Percentiles rank a stretch among this genome's conserved stretches.
These are phyloP conservation scores for Mico argentatus DNA, from an alignment of 2,797 vertebrate genomes.

Conservation along the genomic window DNA sequence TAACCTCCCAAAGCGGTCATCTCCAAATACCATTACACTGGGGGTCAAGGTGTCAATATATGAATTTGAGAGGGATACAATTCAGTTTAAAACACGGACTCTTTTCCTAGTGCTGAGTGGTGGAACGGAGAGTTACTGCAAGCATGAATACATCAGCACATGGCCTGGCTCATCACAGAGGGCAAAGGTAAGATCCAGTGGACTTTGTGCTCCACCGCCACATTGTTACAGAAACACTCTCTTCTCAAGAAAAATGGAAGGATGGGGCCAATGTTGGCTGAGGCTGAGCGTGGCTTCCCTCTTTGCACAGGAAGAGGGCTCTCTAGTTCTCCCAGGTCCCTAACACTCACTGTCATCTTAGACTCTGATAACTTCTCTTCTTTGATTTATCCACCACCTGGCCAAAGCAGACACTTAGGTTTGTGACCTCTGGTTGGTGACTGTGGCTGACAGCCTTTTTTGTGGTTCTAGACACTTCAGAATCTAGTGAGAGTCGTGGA, in stretches of 20 bases:
- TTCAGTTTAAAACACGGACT: background rate
- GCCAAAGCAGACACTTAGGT: background rate
- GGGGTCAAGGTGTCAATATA: background rate
- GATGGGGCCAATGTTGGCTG: background rate
- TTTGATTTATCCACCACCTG: background rate
- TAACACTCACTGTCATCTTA: too few relatives aligned
- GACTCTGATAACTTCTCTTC: background rate
- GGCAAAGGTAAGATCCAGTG: background rate
- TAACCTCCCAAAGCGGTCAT: background rate
- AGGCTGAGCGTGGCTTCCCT: background rate
- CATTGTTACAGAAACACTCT: background rate
- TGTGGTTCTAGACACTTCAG: background rate
- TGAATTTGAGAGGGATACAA: background rate
- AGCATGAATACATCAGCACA: background rate
- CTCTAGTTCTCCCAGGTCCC: background rate
- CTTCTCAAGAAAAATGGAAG: background rate
- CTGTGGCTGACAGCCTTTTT: background rate
- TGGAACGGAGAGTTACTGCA: background rate
- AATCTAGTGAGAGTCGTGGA: background rate
- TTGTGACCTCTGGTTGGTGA: background rate
- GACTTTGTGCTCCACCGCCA: background rate
- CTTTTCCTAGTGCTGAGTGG: background rate
- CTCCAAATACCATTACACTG: background rate
- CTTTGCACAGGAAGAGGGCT: background rate
- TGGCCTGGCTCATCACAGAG: background rate